Evolutionary conservation across 1,140 invertebrate species (phyloP), one percentile per base, ranked within the genome.

Genomic region (Meloidogyne exigua): DNA sequence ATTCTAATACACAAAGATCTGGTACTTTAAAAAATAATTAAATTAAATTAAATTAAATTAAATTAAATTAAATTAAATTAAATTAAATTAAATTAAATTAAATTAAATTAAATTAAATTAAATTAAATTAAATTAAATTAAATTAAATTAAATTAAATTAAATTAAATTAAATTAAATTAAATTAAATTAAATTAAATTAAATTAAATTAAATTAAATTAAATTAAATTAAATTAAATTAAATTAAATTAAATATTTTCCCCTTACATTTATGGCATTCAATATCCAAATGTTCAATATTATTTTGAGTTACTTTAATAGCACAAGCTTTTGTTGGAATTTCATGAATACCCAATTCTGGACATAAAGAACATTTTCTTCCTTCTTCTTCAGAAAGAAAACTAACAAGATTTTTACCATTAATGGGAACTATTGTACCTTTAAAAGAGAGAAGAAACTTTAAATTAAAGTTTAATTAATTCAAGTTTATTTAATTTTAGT

Each of bases 191-290:
- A 23, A 23, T 12, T 72, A 72, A 32, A 67, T 26, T 70, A 28
- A 68, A 9, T 44, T 44, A 2, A 15, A 15, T 9, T 15, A 13
- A 44, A 1, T 44, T 9, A 2, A 44, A 44, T n/a, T n/a, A n/a
- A 76, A 28, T 76, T 73, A 23, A 23, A 23, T 12, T 72, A 72
- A 32, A 67, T 26, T 70, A 28, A 68, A 9, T 44, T 44, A 2
- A 15, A 15, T 9, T 15, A 13, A 44, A 1, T 44, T 9, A 2
- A 44, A 44, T n/a, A n/a, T n/a, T n/a, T n/a, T n/a, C n/a, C n/a
- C n/a, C n/a, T n/a, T n/a, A 81, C 80, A 57, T 63, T 83, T 80
- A 77, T 82, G 79, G 65, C 81, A 82, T 42, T 83, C 82, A 72
- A 82, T 82, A 25, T 83, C 81, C 11, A 82, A 79, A 68, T 82